Conservation (phyloP, 2,113 vertebrate genomes). For the Empidonax alnorum region DNA sequence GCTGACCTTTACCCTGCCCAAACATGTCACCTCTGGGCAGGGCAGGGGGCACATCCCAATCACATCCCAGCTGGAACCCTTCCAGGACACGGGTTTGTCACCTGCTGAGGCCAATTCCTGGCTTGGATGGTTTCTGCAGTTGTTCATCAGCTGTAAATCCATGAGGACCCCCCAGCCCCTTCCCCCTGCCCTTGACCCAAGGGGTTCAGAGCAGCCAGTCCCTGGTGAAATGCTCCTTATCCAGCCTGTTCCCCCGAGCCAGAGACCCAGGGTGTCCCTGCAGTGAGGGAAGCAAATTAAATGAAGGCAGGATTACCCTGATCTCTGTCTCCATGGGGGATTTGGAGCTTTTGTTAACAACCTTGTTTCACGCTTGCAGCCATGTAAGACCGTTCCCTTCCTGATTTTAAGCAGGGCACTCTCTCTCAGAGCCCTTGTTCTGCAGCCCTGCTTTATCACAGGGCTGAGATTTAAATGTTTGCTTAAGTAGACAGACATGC, state of each 20-base stretch:
- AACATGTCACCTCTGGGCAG: accelerated
- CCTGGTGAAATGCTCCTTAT: not conserved
- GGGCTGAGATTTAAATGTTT: not conserved
- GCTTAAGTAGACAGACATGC: not conserved
- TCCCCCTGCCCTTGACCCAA: not conserved
- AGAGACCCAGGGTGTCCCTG: not conserved
- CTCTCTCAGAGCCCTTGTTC: not conserved
- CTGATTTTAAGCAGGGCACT: not conserved
- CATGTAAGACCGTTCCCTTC: not conserved
- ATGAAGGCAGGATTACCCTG: not conserved
- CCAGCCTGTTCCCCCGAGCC: not conserved
- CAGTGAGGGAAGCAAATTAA: not conserved
- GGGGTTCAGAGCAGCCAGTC: not conserved
- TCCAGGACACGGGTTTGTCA: not conserved
- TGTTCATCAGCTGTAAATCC: not conserved
- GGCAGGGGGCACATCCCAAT: not conserved
- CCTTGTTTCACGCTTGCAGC: not conserved
- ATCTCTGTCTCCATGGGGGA: not conserved
- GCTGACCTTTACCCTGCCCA: not conserved
- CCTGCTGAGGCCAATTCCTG: not conserved
- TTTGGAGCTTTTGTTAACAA: slow-evolving; percentile 13
- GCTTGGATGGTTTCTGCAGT: not conserved
- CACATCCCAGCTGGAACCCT: not conserved
- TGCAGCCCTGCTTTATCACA: not conserved
- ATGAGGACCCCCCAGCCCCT: not conserved